Conservation (phyloP, 2,113 vertebrate species). For the Phyllopteryx taeniolatus region DNA sequence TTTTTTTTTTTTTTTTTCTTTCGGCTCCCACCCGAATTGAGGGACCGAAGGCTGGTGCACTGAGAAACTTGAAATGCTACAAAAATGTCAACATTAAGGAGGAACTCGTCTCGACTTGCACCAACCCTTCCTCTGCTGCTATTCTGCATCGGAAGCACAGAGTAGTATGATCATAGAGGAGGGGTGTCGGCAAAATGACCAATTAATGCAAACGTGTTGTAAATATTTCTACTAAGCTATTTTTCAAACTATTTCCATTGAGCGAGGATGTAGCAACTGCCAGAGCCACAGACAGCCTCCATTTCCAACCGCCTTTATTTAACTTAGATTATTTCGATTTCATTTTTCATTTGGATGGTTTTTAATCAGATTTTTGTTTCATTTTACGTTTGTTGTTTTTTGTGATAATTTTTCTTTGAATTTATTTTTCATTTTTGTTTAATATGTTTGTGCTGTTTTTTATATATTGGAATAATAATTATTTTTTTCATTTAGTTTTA, state of each 20-base stretch:
- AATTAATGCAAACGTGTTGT: slow-evolving; percentile 30
- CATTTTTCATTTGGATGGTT: background rate
- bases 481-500: background rate
- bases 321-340: background rate
- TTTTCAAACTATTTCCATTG: slow-evolving; percentile 41
- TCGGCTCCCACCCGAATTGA: slow-evolving; percentile 20
- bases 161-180: slow-evolving; percentile 11
- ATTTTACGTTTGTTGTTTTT: background rate
- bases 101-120: slow-evolving; percentile 27
- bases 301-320: slow-evolving; percentile 26
- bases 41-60: slow-evolving; percentile 38
- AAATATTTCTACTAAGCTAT: slow-evolving; percentile 47
- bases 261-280: slow-evolving; percentile 9
- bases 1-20: background rate
- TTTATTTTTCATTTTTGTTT: too few relatives aligned
- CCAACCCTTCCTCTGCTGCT: slow-evolving; percentile 20
- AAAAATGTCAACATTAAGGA: slow-evolving; percentile 39
- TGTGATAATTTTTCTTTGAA: background rate
- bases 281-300: slow-evolving; percentile 43
- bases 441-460: too few relatives aligned
- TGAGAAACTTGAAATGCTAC: slow-evolving; percentile 50
- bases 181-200: slow-evolving; percentile 13
- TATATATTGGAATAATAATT: too few relatives aligned
- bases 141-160: slow-evolving; percentile 48
- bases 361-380: background rate